Evolutionary conservation across 2,113 vertebrate species (phyloP), one percentile per base, ranked within the genome.

Genomic region (human): DNA sequence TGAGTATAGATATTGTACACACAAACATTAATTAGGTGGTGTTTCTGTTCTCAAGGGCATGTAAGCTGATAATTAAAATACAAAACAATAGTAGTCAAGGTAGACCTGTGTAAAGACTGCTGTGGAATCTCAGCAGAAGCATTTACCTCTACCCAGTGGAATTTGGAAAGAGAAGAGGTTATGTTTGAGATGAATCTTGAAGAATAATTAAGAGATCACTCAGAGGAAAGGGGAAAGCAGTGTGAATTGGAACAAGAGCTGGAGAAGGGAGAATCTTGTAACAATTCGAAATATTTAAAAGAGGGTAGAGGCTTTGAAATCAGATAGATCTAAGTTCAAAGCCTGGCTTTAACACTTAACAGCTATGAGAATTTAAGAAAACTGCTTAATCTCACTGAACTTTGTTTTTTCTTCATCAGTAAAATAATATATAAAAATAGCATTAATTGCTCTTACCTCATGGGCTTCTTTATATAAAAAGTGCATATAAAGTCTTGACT

Each of bases 61-160:
- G 35, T 20, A 17, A 17, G 7, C 4, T 92, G 35, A 20, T 79
- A 80, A 75, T 50, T 68, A 80, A 64, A 79, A 70, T 25, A 43
- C 27, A 72, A 35, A 94, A 50, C 52, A 83, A 16, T 61, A 48
- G 27, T 2, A 8, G 40, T 22, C 20, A 4, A 75, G 22, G 17
- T 1, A 38, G 16, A 23, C 5, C 1, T 0, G 2, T n/a, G 17
- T n/a, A 25, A n/a, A 72, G 30, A 32, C 30, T 55, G 35, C 8
- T 0, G 2, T 45, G 7, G 18, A 52, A 50, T 13, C 22, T n/a
- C 18, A 64, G 6, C 14, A 83, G 45, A 78, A 89, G 59, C 48
- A 11, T 12, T 10, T 22, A 1, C 27, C 32, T 70, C 55, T 13
- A 55, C 57, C 40, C 20, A 5, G 17, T 20, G 27, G 38, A 86